Percentiles rank a stretch among this genome's conserved stretches.
Conservation (phyloP, 2,113 vertebrate species). For the Chaetura pelagica region DNA sequence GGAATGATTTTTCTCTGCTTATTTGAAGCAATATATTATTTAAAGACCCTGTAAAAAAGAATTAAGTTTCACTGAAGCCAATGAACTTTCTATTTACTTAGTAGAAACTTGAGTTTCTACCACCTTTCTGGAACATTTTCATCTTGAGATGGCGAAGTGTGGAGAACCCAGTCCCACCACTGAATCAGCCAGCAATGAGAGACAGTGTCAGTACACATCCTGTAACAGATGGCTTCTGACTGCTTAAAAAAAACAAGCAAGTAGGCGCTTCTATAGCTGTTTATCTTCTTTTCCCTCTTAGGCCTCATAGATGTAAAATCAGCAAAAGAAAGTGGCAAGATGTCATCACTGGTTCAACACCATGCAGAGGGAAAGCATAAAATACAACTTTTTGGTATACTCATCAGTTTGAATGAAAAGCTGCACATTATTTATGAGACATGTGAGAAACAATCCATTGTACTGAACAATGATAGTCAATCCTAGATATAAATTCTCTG, state of each 20-base stretch:
- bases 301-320: conserved; percentile 17
- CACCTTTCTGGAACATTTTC: neutral
- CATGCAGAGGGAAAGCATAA: conserved; percentile 30
- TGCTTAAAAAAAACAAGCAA: neutral
- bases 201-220: neutral
- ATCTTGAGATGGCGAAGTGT: neutral
- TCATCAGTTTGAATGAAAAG: conserved; percentile 52
- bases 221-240: conserved; percentile 26
- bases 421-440: conserved; percentile 49
- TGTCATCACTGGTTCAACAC: conserved; percentile 19
- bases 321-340: conserved; percentile 6
- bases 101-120: neutral
- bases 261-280: neutral
- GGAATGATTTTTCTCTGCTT: neutral
- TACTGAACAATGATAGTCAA: conserved; percentile 40
- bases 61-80: neutral
- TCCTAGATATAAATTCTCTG: conserved; percentile 55
- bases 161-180: neutral
- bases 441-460: conserved; percentile 8
- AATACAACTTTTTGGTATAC: conserved; percentile 28
- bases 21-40: conserved; percentile 4
- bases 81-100: neutral
- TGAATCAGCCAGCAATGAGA: neutral
- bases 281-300: neutral
- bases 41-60: neutral